Evolutionary conservation across 2,797 vertebrate species (phyloP), one percentile per base, ranked within the genome.

Genomic region (Micropoecilia bifurca): DNA sequence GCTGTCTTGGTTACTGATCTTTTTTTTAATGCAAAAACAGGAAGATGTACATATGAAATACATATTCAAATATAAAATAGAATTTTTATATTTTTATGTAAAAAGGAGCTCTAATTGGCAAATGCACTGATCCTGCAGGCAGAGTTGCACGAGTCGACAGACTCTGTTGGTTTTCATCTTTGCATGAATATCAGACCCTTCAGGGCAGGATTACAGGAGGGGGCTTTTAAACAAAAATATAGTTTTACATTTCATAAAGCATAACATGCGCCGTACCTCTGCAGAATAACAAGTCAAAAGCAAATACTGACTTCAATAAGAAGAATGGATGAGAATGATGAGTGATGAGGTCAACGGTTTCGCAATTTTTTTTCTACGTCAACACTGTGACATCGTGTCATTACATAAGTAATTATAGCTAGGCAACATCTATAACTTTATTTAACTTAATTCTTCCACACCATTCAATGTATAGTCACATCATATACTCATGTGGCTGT

Each of bases 171-270:
- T 88, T 79, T 90, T 91, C 86, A 93, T 88, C 89, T 91, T 87
- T 89, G 78, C 85, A 76, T 90, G 88, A 91, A 91, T 93, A 92
- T 91, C 89, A 93, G 90, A 80, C 73, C 92, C 93, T 93, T 81
- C 85, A 75, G 92, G 89, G 84, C 86, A 87, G 83, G 90, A 93
- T 91, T 91, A 92, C 90, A 39, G 73, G 41, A 69, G 87, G 77
- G 87, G 79, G 80, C 85, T 88, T 90, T 91, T 83, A 7, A 14
- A 61, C 48, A 45, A 80, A 83, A 82, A 89, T 88, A 79, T 80
- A 81, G 80, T 92, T 91, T 92, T 93, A 82, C 92, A 91, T 90
- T 90, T 88, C 91, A 92, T 92, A 88, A 92, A 91, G 89, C 87
- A 85, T 82, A 82, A 77, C 81, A 71, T 78, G 81, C n/a, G 33